Evolutionary conservation across 2,797 vertebrate species (phyloP).

Genomic region (Menidia menidia): DNA sequence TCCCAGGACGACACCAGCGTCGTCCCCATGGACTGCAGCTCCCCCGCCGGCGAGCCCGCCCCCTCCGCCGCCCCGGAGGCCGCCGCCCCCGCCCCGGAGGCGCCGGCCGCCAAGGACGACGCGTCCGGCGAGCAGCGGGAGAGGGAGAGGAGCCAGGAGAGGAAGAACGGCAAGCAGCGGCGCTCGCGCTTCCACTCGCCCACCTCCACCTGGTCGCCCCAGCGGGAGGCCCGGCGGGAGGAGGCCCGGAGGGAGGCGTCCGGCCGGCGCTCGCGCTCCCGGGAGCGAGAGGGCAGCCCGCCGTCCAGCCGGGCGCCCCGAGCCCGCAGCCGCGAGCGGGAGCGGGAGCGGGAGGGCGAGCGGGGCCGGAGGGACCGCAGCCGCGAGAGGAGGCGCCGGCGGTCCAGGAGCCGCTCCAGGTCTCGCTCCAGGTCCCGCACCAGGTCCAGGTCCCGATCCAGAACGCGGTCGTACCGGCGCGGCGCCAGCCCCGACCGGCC

Average conservation of each 20-base stretch:
- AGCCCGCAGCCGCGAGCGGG: slow-evolving; percentile 84
- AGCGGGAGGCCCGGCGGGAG: slow-evolving; percentile 78
- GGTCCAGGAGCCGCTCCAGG: slow-evolving; percentile 86
- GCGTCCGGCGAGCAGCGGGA: slow-evolving; percentile 59
- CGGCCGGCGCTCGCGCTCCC: slow-evolving; percentile 82
- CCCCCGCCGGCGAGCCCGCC: slow-evolving; percentile 84
- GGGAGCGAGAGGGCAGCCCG: slow-evolving; percentile 69
- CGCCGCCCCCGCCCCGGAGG: slow-evolving; percentile 44
- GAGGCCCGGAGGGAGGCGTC: slow-evolving; percentile 80
- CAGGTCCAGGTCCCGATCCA: slow-evolving; percentile 84
- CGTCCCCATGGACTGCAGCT: slow-evolving; percentile 93
- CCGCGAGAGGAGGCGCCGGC: slow-evolving; percentile 82
- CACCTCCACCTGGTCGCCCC: slow-evolving; percentile 93
- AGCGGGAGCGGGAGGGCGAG: slow-evolving; percentile 78
- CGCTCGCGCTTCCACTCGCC: slow-evolving; percentile 95
- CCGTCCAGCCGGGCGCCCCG: slow-evolving; percentile 82
- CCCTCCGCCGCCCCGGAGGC: slow-evolving; percentile 28
- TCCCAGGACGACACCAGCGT: slow-evolving; percentile 87
- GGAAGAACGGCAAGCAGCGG: slow-evolving; percentile 85
- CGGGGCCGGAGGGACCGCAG: slow-evolving; percentile 78
- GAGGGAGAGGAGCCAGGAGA: slow-evolving; percentile 75
- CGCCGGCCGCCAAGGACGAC: slow-evolving; percentile 52
- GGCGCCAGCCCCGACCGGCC: slow-evolving; percentile 70
- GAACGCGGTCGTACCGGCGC: slow-evolving; percentile 78
- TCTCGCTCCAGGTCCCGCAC: no score